These are phyloP conservation scores for Popillia japonica DNA, from an alignment of 1,140 invertebrate species.

Conservation along the genomic window DNA sequence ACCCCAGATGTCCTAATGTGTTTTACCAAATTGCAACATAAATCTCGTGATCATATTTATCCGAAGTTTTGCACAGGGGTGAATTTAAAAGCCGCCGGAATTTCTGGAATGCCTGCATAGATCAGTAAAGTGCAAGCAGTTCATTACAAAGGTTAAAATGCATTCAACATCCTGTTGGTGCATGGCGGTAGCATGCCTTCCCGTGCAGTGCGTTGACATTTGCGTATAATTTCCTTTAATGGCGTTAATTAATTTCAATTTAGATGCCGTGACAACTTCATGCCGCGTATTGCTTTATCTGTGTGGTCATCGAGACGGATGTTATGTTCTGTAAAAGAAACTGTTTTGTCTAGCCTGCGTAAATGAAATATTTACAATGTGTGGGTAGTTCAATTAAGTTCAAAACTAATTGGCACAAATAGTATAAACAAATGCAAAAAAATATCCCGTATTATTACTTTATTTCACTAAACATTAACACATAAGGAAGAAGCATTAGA, in stretches of 20 bases:
- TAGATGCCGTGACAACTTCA: slow-evolving; percentile 22
- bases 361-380: not conserved
- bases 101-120: too few species aligned
- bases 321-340: not conserved
- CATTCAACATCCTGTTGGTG: not conserved
- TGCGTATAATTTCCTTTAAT: slow-evolving; percentile 18
- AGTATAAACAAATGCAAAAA: not conserved
- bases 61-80: too few species aligned
- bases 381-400: not conserved
- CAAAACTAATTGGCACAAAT: not conserved
- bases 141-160: too few species aligned
- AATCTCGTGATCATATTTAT: too few species aligned
- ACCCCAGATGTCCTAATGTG: not conserved
- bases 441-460: not conserved
- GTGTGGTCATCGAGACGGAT: not conserved
- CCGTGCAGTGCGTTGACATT: slow-evolving; percentile 8
- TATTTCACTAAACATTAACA: too few species aligned
- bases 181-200: not conserved
- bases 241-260: slow-evolving; percentile 24
- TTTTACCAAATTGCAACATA: too few species aligned
- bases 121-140: too few species aligned
- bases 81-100: too few species aligned
- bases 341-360: not conserved
- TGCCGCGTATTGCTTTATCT: slow-evolving; percentile 7
- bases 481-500: too few species aligned